Percentiles rank a stretch among this genome's conserved stretches.
phyloP scores from a whole-genome alignment of 2,888 invertebrate genomes.

The Clostera curtula region DNA sequence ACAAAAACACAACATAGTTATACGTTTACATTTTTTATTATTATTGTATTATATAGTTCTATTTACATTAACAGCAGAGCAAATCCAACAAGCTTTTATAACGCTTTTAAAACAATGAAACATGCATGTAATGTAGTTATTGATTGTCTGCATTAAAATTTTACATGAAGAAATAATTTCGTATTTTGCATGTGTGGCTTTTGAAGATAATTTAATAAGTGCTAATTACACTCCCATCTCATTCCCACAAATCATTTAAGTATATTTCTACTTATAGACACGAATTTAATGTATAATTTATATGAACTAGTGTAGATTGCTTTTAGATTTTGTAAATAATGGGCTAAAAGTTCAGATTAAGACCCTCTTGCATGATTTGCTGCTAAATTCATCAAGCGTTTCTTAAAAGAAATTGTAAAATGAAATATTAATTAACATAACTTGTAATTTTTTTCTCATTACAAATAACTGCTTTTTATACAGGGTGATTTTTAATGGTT shows the following conservation, averaged over 20 bases:
- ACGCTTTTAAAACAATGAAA: slow-evolving; percentile 5
- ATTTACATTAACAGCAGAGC: slow-evolving; percentile 1
- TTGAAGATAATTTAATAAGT: slow-evolving; percentile 2
- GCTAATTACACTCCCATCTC: slow-evolving; percentile 2
- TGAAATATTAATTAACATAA: no score
- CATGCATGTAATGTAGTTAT: not conserved
- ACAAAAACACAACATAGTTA: slow-evolving; percentile 5
- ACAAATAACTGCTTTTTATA: no score
- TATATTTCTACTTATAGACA: not conserved
- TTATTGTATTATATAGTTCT: slow-evolving; percentile 4
- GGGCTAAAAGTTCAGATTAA: no score
- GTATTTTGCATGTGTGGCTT: slow-evolving; percentile 11
- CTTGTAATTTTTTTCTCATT: no score
- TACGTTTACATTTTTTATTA: slow-evolving; percentile 5
- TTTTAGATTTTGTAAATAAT: slow-evolving; percentile 10
- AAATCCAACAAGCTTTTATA: slow-evolving; percentile 9
- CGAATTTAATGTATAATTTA: slow-evolving; percentile 7
- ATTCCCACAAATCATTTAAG: slow-evolving; percentile 6
- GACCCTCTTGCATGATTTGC: no score
- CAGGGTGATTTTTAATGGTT: no score
- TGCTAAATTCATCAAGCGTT: no score
- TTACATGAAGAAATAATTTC: not conserved
- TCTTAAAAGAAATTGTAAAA: no score
- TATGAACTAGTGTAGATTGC: slow-evolving; percentile 4
- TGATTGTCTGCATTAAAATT: not conserved